Evolutionary conservation across 2,113 vertebrate species (phyloP).

Genomic region (Heptranchias perlo): DNA sequence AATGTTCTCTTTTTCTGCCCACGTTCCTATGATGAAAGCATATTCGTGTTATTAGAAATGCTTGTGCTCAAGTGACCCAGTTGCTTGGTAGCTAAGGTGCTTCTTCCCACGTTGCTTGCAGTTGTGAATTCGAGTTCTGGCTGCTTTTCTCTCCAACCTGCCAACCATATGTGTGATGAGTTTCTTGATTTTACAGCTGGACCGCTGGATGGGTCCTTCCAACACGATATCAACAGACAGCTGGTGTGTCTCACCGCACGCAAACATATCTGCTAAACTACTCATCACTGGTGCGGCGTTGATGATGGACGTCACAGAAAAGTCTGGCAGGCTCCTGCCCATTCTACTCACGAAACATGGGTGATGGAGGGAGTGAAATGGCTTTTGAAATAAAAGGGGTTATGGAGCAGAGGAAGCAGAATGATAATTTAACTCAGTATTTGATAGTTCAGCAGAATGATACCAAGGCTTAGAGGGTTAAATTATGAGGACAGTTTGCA

Average conservation of each 20-base stretch:
- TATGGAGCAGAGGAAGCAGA: not conserved
- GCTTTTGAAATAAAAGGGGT: not conserved
- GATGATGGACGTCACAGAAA: not conserved
- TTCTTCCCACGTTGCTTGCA: not conserved
- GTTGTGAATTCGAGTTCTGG: not conserved
- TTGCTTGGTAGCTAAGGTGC: constrained; percentile 4
- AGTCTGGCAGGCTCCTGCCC: not conserved
- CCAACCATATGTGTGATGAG: constrained; percentile 8
- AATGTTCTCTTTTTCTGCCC: not conserved
- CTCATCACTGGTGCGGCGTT: not conserved
- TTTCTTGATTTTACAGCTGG: constrained; percentile 16
- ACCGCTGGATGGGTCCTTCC: not conserved
- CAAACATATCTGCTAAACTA: not conserved
- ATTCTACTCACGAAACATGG: not conserved
- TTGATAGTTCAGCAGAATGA: not conserved
- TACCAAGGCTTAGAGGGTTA: not conserved
- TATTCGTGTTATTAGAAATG: not conserved
- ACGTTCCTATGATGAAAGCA: not conserved
- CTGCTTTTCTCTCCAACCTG: constrained; percentile 12
- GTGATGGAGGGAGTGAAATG: not conserved
- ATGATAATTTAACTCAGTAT: not conserved
- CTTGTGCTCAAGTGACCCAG: constrained; percentile 1
- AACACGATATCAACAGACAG: not conserved
- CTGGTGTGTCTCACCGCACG: not conserved
- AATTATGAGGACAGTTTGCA: not conserved